Percentiles rank a stretch among this genome's conserved stretches.
phyloP scores from a whole-genome alignment of 2,888 invertebrate species.

The Danaus chrysippus region DNA sequence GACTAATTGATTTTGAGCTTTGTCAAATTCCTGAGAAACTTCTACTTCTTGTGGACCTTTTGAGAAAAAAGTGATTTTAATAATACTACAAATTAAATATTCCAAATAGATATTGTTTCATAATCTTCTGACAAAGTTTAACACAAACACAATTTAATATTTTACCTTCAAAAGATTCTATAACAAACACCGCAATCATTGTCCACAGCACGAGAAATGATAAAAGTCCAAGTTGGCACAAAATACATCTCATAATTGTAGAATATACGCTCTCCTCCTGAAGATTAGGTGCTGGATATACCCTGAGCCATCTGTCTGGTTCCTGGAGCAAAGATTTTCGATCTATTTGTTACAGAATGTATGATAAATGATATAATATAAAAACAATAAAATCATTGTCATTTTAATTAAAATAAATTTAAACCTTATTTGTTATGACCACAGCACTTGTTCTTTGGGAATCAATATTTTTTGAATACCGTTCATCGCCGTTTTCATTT shows the following conservation, averaged over 20 bases:
- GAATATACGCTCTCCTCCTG: constrained; percentile 58
- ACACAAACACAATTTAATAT: not conserved
- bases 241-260: constrained; percentile 68
- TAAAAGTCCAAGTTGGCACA: constrained; percentile 80
- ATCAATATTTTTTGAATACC: constrained; percentile 19
- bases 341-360: not conserved
- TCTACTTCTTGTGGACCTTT: constrained; percentile 80
- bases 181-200: constrained; percentile 80
- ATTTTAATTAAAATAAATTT: not conserved
- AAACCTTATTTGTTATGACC: constrained; percentile 38
- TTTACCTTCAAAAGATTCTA: constrained; percentile 82
- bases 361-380: no score
- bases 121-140: not conserved
- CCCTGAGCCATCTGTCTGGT: constrained; percentile 67
- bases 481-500: constrained; percentile 14
- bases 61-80: constrained; percentile 33
- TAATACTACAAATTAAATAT: not conserved
- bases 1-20: constrained; percentile 80
- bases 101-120: not conserved
- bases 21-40: constrained; percentile 74
- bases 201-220: constrained; percentile 81
- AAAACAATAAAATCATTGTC: not conserved
- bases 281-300: constrained; percentile 72
- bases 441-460: constrained; percentile 22
- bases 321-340: constrained; percentile 35